Percentiles rank a stretch among this genome's conserved stretches.
Conservation (phyloP, 2,888 invertebrate genomes). For the Cacoxenus indagator region DNA sequence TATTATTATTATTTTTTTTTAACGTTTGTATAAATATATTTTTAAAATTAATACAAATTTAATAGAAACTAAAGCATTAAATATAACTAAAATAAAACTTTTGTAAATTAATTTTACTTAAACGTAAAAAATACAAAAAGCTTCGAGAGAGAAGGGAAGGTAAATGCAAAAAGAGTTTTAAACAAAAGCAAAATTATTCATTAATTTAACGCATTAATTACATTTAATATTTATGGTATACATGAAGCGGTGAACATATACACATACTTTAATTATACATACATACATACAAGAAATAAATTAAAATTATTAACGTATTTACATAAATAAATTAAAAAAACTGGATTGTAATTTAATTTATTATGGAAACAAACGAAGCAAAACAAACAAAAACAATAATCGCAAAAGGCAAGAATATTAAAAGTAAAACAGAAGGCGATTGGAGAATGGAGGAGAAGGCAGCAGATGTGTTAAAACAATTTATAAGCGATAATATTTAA, state of each 20-base stretch:
- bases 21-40: too few species aligned
- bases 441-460: neutral
- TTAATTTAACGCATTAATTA: neutral
- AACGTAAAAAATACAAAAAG: neutral
- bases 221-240: slow-evolving; percentile 1
- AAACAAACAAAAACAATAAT: slow-evolving; percentile 6
- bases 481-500: slow-evolving; percentile 19
- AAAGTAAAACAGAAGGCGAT: neutral
- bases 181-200: neutral
- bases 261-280: slow-evolving; percentile 1
- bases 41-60: neutral
- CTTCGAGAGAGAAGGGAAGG: neutral
- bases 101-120: slow-evolving; percentile 3
- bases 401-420: neutral
- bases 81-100: neutral
- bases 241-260: neutral
- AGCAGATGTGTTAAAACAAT: slow-evolving; percentile 13
- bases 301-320: neutral
- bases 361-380: neutral
- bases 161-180: neutral
- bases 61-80: neutral
- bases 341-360: slow-evolving; percentile 9
- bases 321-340: neutral
- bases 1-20: too few species aligned
- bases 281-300: neutral